phyloP scores from a whole-genome alignment of 2,113 vertebrate species.

The Chloropsis hardwickii region DNA sequence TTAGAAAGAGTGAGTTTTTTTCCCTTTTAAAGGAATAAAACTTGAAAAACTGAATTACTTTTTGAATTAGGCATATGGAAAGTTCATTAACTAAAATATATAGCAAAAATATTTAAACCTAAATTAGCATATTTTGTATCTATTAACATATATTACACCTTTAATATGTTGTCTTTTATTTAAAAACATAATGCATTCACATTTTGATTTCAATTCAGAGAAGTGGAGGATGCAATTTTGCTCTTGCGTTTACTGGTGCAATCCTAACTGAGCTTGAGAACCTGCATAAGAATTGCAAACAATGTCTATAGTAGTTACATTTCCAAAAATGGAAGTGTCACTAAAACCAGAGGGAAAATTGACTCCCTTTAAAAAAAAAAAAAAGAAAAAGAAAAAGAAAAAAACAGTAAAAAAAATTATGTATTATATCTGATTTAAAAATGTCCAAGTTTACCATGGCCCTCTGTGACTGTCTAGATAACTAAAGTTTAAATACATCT shows the following conservation, averaged over 20 bases:
- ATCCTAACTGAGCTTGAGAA: neutral
- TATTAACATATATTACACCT: neutral
- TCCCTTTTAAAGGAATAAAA: neutral
- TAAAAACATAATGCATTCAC: neutral
- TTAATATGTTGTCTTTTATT: neutral
- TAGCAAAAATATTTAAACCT: neutral
- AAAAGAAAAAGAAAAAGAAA: neutral
- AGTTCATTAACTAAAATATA: neutral
- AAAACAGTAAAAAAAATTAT: accelerated
- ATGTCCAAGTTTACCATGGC: neutral
- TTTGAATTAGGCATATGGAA: neutral
- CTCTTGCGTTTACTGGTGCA: neutral
- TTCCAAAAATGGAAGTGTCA: neutral
- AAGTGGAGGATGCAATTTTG: neutral
- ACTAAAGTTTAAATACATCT: neutral
- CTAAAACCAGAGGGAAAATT: neutral
- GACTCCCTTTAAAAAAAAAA: neutral
- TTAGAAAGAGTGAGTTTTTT: neutral
- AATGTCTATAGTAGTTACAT: neutral
- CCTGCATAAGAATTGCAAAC: neutral
- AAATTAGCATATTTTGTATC: neutral
- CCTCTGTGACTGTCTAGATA: neutral
- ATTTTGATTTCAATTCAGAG: neutral
- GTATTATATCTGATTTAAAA: neutral
- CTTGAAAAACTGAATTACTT: neutral